A percentile compares a stretch with the other conserved stretches of the same genome.
These are phyloP conservation scores for Tenthredo notha DNA, from an alignment of 2,888 invertebrate species.

Conservation along the genomic window DNA sequence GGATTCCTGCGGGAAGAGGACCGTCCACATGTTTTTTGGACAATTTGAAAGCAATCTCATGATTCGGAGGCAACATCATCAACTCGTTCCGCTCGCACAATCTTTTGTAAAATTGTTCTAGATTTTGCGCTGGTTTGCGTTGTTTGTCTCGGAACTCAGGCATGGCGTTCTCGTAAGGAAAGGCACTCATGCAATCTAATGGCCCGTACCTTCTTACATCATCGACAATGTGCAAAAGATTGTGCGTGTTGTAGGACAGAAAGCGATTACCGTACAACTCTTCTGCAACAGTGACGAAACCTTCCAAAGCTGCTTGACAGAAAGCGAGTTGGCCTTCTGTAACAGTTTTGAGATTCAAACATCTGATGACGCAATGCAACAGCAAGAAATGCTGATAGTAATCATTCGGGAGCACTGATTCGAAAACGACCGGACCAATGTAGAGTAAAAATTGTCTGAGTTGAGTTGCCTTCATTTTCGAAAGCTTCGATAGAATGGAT, in stretches of 20 bases:
- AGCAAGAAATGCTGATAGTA: slow-evolving; percentile 19
- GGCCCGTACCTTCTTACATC: slow-evolving; percentile 62
- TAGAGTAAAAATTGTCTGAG: slow-evolving; percentile 35
- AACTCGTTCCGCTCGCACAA: slow-evolving; percentile 12
- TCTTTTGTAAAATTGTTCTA: slow-evolving; percentile 20
- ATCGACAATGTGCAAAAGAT: slow-evolving; percentile 62
- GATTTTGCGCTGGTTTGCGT: slow-evolving; percentile 17
- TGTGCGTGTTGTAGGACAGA: slow-evolving; percentile 64
- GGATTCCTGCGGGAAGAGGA: slow-evolving; percentile 19
- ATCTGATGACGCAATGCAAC: slow-evolving; percentile 36
- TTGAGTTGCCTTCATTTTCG: no score
- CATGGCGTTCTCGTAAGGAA: slow-evolving; percentile 54
- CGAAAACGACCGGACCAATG: slow-evolving; percentile 29
- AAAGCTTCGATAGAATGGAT: slow-evolving; percentile 31
- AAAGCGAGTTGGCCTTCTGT: slow-evolving; percentile 33
- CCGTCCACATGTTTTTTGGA: slow-evolving; percentile 17
- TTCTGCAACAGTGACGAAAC: slow-evolving; percentile 4
- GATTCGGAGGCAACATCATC: not conserved
- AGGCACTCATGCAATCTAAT: slow-evolving; percentile 63
- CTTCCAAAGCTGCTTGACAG: slow-evolving; percentile 13
- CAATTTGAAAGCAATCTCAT: not conserved
- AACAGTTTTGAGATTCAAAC: slow-evolving; percentile 37
- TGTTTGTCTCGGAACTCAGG: slow-evolving; percentile 11
- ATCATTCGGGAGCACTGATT: slow-evolving; percentile 22
- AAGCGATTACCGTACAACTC: slow-evolving; percentile 61